Conservation (phyloP, 2,113 vertebrate species). For the Poeciliopsis occidentalis region DNA sequence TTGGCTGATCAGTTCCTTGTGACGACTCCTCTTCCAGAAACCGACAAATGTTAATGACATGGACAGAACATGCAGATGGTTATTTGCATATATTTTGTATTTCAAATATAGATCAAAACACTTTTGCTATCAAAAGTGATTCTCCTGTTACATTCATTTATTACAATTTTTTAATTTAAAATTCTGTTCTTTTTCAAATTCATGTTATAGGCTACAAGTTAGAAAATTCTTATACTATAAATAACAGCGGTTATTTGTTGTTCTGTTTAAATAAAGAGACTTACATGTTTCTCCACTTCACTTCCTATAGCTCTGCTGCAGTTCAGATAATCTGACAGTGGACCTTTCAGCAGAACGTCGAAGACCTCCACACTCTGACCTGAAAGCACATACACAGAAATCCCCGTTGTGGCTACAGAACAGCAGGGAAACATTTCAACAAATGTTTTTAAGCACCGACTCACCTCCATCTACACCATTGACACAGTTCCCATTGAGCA, state of each 20-base stretch:
- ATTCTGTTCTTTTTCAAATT: background rate
- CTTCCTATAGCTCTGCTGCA: slow-evolving; percentile 88
- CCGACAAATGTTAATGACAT: background rate
- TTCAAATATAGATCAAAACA: too few species aligned
- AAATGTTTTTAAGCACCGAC: slow-evolving; percentile 1
- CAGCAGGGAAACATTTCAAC: background rate
- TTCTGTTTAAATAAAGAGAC: background rate
- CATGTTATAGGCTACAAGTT: background rate
- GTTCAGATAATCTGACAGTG: slow-evolving; percentile 88
- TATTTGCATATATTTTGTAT: too few species aligned
- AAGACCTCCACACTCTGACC: slow-evolving; percentile 90
- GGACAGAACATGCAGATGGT: background rate
- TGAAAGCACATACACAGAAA: slow-evolving; percentile 58
- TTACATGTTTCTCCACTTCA: slow-evolving; percentile 93
- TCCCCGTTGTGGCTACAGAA: background rate
- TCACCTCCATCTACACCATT: slow-evolving; percentile 84
- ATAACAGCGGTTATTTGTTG: background rate
- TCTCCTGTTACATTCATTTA: too few species aligned
- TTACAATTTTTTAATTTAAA: background rate
- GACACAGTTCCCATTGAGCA: slow-evolving; percentile 70
- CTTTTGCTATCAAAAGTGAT: too few species aligned
- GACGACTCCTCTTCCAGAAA: background rate
- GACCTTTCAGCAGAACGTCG: slow-evolving; percentile 84
- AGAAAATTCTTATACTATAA: background rate
- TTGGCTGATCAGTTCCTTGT: background rate